These are phyloP conservation scores for Gortyna flavago DNA, from an alignment of 2,888 invertebrate genomes.

Conservation along the genomic window DNA sequence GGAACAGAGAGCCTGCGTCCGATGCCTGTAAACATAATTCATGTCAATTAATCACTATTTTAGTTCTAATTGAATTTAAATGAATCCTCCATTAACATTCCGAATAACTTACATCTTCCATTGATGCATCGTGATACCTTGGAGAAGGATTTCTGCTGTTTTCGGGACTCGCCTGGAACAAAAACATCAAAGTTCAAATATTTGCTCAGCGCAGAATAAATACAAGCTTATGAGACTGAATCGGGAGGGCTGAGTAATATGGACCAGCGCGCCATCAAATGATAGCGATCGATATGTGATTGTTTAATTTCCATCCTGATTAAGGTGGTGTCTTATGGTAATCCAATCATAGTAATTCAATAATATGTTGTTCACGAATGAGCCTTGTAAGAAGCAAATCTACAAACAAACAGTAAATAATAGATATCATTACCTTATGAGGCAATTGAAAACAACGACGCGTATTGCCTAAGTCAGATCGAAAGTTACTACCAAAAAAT, in stretches of 20 bases:
- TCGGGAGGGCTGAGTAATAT: not conserved
- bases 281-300: not conserved
- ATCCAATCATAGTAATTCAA: no score
- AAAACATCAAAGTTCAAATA: constrained; percentile 49
- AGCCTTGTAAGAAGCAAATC: not conserved
- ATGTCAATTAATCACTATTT: constrained; percentile 1
- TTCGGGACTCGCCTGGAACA: constrained; percentile 89
- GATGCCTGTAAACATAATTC: constrained; percentile 79
- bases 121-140: constrained; percentile 87
- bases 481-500: not conserved
- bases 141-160: constrained; percentile 89
- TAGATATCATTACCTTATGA: not conserved
- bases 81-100: not conserved
- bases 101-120: constrained; percentile 86
- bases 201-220: not conserved
- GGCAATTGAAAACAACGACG: not conserved
- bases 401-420: not conserved
- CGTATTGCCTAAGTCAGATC: not conserved
- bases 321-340: not conserved
- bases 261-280: not conserved
- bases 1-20: constrained; percentile 86
- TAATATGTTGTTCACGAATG: not conserved
- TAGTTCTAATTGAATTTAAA: not conserved
- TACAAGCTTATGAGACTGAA: not conserved
- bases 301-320: constrained; percentile 3